A percentile compares a stretch with the other conserved stretches of the same genome.
phyloP scores from a whole-genome alignment of 2,113 vertebrate species.

The Calcarius ornatus region DNA sequence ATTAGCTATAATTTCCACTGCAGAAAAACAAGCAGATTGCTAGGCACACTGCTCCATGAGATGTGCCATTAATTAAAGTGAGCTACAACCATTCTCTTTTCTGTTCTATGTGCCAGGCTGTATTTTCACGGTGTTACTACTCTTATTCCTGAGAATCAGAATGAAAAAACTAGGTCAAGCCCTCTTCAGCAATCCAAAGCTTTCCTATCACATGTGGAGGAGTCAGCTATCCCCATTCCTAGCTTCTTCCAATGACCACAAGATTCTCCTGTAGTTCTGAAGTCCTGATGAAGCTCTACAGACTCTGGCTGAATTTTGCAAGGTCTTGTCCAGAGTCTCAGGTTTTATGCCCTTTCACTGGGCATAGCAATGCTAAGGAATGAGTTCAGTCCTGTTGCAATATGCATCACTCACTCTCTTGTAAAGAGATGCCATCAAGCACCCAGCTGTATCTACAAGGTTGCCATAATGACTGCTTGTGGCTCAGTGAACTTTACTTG shows the following conservation, averaged over 20 bases:
- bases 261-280: neutral
- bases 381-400: neutral
- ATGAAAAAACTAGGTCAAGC: neutral
- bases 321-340: neutral
- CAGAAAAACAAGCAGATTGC: neutral
- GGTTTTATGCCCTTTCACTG: neutral
- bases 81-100: neutral
- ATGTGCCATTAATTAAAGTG: neutral
- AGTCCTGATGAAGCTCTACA: neutral
- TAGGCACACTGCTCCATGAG: neutral
- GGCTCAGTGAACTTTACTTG: neutral
- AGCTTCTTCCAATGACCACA: neutral
- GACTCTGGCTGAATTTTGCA: neutral
- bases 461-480: neutral
- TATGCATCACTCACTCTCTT: neutral
- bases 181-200: neutral
- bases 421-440: neutral
- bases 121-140: neutral
- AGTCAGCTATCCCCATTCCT: neutral
- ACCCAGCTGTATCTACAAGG: neutral
- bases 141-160: neutral
- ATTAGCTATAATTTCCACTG: neutral
- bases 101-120: neutral
- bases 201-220: neutral
- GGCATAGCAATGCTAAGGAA: neutral